Evolutionary conservation across 2,797 vertebrate species (phyloP).

Genomic region (Onychomys torridus): DNA sequence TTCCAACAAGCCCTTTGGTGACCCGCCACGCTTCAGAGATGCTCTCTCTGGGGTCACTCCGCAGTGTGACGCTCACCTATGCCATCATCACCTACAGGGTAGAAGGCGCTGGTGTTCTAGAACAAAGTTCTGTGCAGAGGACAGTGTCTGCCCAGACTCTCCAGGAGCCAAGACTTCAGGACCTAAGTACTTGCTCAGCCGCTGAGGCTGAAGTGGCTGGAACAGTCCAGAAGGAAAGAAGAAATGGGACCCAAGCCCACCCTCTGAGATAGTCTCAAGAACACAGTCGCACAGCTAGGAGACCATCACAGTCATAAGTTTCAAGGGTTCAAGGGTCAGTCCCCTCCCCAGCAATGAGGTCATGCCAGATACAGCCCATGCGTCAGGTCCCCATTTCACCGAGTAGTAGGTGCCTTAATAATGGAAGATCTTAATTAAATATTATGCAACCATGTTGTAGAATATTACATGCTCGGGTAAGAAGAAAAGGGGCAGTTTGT

Average conservation of each 20-base stretch:
- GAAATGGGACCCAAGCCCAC: background rate
- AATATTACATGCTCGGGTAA: background rate
- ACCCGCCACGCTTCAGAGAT: background rate
- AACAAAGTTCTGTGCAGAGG: background rate
- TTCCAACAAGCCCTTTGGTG: background rate
- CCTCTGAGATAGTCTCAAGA: background rate
- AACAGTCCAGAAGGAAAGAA: background rate
- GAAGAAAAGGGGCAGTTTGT: background rate
- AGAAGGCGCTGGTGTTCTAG: background rate
- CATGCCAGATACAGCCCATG: background rate
- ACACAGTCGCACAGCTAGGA: background rate
- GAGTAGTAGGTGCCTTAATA: background rate
- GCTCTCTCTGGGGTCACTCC: background rate
- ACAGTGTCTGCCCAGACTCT: background rate
- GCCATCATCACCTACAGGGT: accelerated
- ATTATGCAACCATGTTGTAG: accelerated
- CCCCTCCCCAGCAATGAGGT: background rate
- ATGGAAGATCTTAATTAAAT: background rate
- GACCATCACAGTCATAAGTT: accelerated
- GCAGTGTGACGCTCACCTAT: background rate
- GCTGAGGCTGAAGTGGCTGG: accelerated
- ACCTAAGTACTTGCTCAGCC: background rate
- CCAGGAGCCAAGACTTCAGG: background rate
- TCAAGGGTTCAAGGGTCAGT: background rate
- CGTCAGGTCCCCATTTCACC: too few species aligned